These are phyloP conservation scores for Scrobipalpa costella DNA, from an alignment of 2,888 invertebrate species.

Conservation along the genomic window DNA sequence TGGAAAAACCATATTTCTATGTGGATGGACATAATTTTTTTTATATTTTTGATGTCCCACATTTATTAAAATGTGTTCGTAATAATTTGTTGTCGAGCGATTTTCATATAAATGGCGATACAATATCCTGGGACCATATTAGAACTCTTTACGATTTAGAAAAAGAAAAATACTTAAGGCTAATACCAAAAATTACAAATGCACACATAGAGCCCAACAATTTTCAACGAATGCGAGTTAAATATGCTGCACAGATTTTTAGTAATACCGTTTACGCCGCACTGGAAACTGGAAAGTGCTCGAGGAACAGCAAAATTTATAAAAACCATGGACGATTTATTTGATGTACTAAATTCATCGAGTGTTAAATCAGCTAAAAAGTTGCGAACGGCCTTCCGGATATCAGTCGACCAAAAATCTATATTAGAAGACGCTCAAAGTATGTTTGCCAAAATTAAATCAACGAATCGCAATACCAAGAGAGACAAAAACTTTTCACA, in stretches of 20 bases:
- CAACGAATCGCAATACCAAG: slow-evolving; percentile 24
- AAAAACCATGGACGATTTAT: slow-evolving; percentile 29
- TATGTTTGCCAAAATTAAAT: slow-evolving; percentile 26
- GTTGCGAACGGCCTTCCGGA: slow-evolving; percentile 27
- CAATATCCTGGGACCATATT: slow-evolving; percentile 37
- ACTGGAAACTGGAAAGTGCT: slow-evolving; percentile 31
- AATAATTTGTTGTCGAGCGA: slow-evolving; percentile 27
- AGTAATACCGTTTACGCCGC: slow-evolving; percentile 29
- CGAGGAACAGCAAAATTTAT: slow-evolving; percentile 31
- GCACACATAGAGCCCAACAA: slow-evolving; percentile 39
- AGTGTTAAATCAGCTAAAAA: slow-evolving; percentile 27
- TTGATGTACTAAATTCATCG: slow-evolving; percentile 33
- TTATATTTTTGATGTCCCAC: slow-evolving; percentile 39
- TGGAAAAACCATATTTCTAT: slow-evolving; percentile 36
- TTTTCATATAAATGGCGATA: slow-evolving; percentile 27
- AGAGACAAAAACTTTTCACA: slow-evolving; percentile 28
- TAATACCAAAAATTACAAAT: too few species aligned
- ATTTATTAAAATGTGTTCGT: slow-evolving; percentile 35
- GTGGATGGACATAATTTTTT: slow-evolving; percentile 25
- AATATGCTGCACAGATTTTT: slow-evolving; percentile 26
- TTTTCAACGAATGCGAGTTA: slow-evolving; percentile 27
- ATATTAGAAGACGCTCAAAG: slow-evolving; percentile 24
- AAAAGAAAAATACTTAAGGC: slow-evolving; percentile 29
- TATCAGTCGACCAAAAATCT: slow-evolving; percentile 24
- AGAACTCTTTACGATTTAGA: slow-evolving; percentile 33